Evolutionary conservation across 1,140 invertebrate species (phyloP), one percentile per base, ranked within the genome.

Genomic region (Heliothis subflexa): DNA sequence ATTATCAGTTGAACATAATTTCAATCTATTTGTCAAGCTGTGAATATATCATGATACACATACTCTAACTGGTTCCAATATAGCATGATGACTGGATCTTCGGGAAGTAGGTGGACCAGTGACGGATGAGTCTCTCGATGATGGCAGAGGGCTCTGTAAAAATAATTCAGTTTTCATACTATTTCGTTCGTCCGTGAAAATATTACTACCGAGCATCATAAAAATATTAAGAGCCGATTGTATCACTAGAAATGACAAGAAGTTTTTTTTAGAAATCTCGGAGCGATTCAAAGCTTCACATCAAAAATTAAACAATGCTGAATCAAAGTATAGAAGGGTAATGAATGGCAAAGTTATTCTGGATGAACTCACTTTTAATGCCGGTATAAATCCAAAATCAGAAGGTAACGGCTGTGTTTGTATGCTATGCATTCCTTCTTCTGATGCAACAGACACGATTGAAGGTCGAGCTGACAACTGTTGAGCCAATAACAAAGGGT

Each of bases 381-480:
- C 78, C 33, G 93, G 92, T 49, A 94, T 87, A 84, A 94, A 94
- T 78, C 92, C 88, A 74, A 93, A 93, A 79, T 94, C 91, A 55
- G 85, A 81, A 11, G 93, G 91, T 10, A 94, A 79, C 68, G 92
- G 91, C 62, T 92, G 89, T 21, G 91, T 90, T 82, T 89, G 88
- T 55, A 94, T 76, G 55, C 79, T 92, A 52, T 91, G 92, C 64
- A 83, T 83, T 21, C 93, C 93, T 73, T 94, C 93, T 84, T 94
- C 93, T 47, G 93, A 94, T 33, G 92, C 88, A 49, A 94, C 89
- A 5, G 93, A 94, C 11, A 94, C 93, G 52, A 94, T 93, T 1
- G 93, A 94, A 21, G 93, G 92, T 66, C 93, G 82, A 57, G 93
- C 92, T 28, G 92, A 93, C 61, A 94, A 77, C 66, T 94, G 92